Conservation (phyloP, 2,113 vertebrate genomes). For the Lates calcarifer region DNA sequence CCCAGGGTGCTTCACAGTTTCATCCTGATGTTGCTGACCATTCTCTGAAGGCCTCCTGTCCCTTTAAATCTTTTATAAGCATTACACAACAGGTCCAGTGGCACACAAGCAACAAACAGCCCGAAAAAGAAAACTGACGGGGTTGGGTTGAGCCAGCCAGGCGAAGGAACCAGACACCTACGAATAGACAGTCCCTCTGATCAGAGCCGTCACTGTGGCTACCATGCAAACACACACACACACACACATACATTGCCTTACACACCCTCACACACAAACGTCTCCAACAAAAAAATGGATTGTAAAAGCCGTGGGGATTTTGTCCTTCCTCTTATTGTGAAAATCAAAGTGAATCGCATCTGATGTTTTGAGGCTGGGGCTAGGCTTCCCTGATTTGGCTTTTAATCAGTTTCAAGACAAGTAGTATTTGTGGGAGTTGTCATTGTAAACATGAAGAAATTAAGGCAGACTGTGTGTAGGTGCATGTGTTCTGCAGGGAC, state of each 20-base stretch:
- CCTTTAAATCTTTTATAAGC: constrained; percentile 85
- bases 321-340: constrained; percentile 60
- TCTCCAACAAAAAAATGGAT: background rate
- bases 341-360: constrained; percentile 59
- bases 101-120: constrained; percentile 80
- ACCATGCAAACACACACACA: constrained; percentile 49
- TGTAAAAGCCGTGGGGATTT: constrained; percentile 27
- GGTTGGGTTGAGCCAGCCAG: constrained; percentile 65
- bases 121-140: constrained; percentile 72
- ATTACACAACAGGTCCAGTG: constrained; percentile 83
- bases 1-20: background rate
- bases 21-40: constrained; percentile 25
- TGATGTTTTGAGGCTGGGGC: constrained; percentile 33
- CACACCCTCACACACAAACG: background rate
- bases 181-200: constrained; percentile 65
- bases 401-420: constrained; percentile 45
- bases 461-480: constrained; percentile 36
- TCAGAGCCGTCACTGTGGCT: constrained; percentile 62
- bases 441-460: constrained; percentile 32
- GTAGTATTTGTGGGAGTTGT: constrained; percentile 45
- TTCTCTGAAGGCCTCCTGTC: constrained; percentile 71
- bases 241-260: background rate
- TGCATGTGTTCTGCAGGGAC: constrained; percentile 20
- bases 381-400: constrained; percentile 17
- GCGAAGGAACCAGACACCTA: constrained; percentile 79